Evolutionary conservation across 2,888 invertebrate species (phyloP).

Genomic region (Neoscelio sp.): DNA sequence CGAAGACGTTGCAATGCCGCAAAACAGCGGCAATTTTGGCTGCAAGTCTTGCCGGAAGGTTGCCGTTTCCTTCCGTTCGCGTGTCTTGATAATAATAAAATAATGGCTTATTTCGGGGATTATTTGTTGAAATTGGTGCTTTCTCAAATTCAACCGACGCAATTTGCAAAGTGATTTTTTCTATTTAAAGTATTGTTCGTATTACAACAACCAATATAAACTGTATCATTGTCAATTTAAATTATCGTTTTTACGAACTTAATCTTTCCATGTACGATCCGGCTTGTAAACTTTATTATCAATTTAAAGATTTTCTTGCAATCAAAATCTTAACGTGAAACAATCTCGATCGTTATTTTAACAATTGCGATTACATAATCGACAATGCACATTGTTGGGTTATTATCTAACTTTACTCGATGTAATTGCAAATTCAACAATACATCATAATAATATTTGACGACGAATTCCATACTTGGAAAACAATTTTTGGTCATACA

Average conservation of each 20-base stretch:
- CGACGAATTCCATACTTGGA: constrained; percentile 49
- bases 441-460: constrained; percentile 42
- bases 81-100: no score
- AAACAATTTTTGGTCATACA: constrained; percentile 29
- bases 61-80: no score
- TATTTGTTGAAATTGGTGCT: no score
- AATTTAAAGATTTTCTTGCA: constrained; percentile 35
- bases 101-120: no score
- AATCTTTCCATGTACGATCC: constrained; percentile 48
- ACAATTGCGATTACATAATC: constrained; percentile 56
- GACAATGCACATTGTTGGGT: constrained; percentile 45
- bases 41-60: no score
- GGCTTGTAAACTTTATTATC: constrained; percentile 55
- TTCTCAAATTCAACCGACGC: no score
- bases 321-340: not conserved
- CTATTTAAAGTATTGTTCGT: no score
- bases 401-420: constrained; percentile 57
- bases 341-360: constrained; percentile 47
- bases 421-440: constrained; percentile 51
- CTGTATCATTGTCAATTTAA: constrained; percentile 53
- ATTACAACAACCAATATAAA: no score
- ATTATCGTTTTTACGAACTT: constrained; percentile 46
- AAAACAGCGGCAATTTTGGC: no score
- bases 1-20: no score
- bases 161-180: no score